A percentile compares a stretch with the other conserved stretches of the same genome.
These are phyloP conservation scores for Hetaerina titia DNA, from an alignment of 2,888 invertebrate species.

Conservation along the genomic window DNA sequence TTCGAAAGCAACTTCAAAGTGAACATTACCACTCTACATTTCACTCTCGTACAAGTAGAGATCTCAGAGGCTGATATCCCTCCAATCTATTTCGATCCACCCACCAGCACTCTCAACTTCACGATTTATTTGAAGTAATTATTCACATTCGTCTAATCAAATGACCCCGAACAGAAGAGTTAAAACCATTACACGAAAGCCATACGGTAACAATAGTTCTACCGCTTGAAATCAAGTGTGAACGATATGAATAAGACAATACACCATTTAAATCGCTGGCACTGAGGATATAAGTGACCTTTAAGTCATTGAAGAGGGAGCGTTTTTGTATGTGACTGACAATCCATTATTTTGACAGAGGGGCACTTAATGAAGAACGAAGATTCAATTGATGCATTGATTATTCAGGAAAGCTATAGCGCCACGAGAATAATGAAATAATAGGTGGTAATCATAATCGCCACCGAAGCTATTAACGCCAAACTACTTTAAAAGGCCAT, in stretches of 20 bases:
- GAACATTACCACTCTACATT: background rate
- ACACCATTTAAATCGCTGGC: background rate
- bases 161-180: background rate
- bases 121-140: background rate
- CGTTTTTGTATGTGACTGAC: background rate
- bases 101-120: background rate
- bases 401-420: background rate
- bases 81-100: background rate
- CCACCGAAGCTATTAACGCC: background rate
- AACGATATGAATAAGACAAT: background rate
- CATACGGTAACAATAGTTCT: background rate
- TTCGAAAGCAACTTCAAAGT: background rate
- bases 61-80: background rate
- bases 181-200: background rate
- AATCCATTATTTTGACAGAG: background rate
- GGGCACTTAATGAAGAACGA: background rate
- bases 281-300: background rate
- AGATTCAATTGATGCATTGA: background rate
- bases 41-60: background rate
- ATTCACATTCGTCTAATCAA: background rate
- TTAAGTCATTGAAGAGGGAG: background rate
- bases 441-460: background rate
- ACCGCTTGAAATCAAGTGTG: background rate
- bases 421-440: background rate
- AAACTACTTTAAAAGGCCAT: background rate